Conservation (phyloP, 1,140 invertebrate genomes). For the Zaprionus gabonicus region DNA sequence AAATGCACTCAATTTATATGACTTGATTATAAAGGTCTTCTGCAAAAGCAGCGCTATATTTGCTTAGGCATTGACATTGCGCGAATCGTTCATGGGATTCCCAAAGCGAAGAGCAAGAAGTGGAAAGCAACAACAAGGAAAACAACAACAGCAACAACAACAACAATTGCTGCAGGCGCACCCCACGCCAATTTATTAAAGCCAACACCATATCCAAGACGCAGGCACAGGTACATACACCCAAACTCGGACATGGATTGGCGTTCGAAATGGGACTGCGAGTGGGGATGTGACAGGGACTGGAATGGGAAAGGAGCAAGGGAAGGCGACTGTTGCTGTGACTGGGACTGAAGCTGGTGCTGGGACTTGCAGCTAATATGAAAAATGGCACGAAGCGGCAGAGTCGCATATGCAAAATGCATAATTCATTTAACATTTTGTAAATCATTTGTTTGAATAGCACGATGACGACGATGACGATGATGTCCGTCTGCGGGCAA, state of each 20-base stretch:
- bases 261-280: neutral
- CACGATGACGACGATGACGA: slow-evolving; percentile 78
- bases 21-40: slow-evolving; percentile 79
- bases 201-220: slow-evolving; percentile 65
- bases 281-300: neutral
- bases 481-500: slow-evolving; percentile 27
- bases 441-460: slow-evolving; percentile 84
- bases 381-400: slow-evolving; percentile 71
- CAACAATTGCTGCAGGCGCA: slow-evolving; percentile 66
- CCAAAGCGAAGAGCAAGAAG: slow-evolving; percentile 36
- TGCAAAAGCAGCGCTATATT: slow-evolving; percentile 55
- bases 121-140: slow-evolving; percentile 55
- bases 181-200: slow-evolving; percentile 82
- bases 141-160: slow-evolving; percentile 49
- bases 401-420: slow-evolving; percentile 78
- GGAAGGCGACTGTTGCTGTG: neutral
- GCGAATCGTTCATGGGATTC: slow-evolving; percentile 23
- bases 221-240: slow-evolving; percentile 38
- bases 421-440: slow-evolving; percentile 84
- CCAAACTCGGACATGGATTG: neutral
- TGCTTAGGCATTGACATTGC: slow-evolving; percentile 73
- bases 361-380: slow-evolving; percentile 54
- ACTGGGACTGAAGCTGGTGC: neutral
- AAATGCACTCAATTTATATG: slow-evolving; percentile 83
- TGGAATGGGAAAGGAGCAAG: neutral